phyloP scores from a whole-genome alignment of 2,113 vertebrate genomes.

The Oreotrochilus melanogaster region DNA sequence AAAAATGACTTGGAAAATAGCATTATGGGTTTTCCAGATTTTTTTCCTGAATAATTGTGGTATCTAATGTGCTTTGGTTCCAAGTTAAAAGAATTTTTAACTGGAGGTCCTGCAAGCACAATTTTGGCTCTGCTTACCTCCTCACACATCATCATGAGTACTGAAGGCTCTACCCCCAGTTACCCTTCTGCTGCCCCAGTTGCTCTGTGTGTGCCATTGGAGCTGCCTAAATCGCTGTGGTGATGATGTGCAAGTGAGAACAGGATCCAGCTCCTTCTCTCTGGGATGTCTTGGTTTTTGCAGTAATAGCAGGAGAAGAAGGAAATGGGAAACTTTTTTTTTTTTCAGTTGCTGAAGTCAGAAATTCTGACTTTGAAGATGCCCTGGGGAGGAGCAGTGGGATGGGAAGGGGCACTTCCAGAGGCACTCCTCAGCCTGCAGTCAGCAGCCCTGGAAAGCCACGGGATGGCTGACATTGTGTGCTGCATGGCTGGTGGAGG shows the following conservation, averaged over 20 bases:
- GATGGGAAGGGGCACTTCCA: background rate
- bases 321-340: background rate
- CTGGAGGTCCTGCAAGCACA: background rate
- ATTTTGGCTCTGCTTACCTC: constrained; percentile 12
- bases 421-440: background rate
- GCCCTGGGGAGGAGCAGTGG: background rate
- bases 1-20: background rate
- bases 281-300: background rate
- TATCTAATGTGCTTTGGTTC: background rate
- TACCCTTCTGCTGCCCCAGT: background rate
- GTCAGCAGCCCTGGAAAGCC: background rate
- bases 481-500: background rate
- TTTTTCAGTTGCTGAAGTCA: background rate
- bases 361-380: background rate
- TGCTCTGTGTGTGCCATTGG: background rate
- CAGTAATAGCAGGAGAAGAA: background rate
- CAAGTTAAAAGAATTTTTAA: background rate
- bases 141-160: background rate
- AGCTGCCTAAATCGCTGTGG: background rate
- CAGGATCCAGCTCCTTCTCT: background rate
- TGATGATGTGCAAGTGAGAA: background rate
- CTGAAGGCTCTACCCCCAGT: background rate
- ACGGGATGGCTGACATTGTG: rapidly evolving
- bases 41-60: background rate
- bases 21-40: background rate